Evolutionary conservation across 2,797 vertebrate genomes (phyloP), one percentile per base, ranked within the genome.

Genomic region (Coregonus sp.): DNA sequence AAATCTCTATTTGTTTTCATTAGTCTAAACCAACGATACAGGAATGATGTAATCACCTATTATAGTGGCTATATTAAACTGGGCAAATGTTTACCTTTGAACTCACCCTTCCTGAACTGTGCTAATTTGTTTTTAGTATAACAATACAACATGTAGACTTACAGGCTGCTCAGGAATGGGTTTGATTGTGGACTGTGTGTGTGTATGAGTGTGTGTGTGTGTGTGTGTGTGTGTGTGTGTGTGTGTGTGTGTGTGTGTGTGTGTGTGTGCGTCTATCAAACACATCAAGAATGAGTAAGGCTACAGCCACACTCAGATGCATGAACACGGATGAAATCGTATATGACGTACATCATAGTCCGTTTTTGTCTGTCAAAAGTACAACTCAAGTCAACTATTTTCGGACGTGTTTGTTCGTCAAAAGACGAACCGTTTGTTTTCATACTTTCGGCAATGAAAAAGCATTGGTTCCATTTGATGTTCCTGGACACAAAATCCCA

Each of bases 1-100:
- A 33, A 33, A 67, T 31, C 25, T 67, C 25, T 67, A 33, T 51
- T 71, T 50, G 69, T 71, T 71, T 71, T 51, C 40, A 71, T 51
- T 71, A 71, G 20, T 29, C 20, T 29, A n/a, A 20, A 18, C 37
- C 31, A 70, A 15, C 4, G 25, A 54, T 29, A 4, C 20, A 16
- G 70, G 70, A 33, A 15, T 54, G 50, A 54, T 33, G 29, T 56
- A 54, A 72, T 56, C 15, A 1, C 14, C 29, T 56, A 56, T 72
- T 54, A 15, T 54, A 54, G 51, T 29, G 25, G 65, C 31, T 67
- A 29, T 72, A 72, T 72, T 25, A 52, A 25, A 72, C 70, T 54
- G 4, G 3, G 20, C 15, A 54, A 72, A 72, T 72, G 29, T 31
- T 71, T 71, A 51, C 70, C 25, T 15, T 40, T 70, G 40, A 31